These are phyloP conservation scores for Cyprinella venusta DNA, from an alignment of 2,797 vertebrate genomes.

Conservation along the genomic window DNA sequence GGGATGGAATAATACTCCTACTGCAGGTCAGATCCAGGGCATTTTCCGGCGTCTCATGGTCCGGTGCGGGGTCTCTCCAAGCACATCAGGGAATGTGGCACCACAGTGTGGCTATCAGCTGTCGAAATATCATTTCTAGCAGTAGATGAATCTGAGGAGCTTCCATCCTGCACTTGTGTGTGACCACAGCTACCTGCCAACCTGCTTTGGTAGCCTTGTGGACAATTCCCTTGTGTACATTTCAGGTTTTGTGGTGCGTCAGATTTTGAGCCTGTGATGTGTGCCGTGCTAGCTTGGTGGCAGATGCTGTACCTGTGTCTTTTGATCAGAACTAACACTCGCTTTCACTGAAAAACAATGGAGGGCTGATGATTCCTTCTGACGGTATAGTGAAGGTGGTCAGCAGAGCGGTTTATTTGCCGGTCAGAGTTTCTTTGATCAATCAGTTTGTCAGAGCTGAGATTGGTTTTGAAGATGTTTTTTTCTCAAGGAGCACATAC, in stretches of 20 bases:
- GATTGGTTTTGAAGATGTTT: constrained; percentile 22
- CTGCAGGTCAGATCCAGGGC: too few relatives aligned
- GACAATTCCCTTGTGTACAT: constrained; percentile 42
- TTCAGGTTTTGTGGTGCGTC: constrained; percentile 1
- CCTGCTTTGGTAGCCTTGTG: constrained; percentile 5
- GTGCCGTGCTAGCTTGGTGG: constrained; percentile 22
- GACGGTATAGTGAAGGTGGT: background rate
- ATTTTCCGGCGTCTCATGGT: too few relatives aligned
- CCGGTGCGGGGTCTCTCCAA: too few relatives aligned
- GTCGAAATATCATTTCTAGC: too few relatives aligned
- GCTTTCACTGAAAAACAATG: background rate
- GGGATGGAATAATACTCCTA: too few relatives aligned
- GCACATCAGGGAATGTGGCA: too few relatives aligned
- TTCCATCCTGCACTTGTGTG: too few relatives aligned
- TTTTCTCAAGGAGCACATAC: constrained; percentile 3
- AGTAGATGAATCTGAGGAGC: too few relatives aligned
- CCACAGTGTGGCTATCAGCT: too few relatives aligned
- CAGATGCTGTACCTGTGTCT: constrained; percentile 1
- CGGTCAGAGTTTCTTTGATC: background rate
- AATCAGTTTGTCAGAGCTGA: background rate
- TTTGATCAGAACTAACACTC: constrained; percentile 19
- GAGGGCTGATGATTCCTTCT: background rate
- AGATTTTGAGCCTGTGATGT: constrained; percentile 26
- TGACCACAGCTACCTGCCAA: too few relatives aligned
- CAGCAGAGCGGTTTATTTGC: constrained; percentile 1